Conservation (phyloP, 2,888 invertebrate genomes). For the Cancer borealis region DNA sequence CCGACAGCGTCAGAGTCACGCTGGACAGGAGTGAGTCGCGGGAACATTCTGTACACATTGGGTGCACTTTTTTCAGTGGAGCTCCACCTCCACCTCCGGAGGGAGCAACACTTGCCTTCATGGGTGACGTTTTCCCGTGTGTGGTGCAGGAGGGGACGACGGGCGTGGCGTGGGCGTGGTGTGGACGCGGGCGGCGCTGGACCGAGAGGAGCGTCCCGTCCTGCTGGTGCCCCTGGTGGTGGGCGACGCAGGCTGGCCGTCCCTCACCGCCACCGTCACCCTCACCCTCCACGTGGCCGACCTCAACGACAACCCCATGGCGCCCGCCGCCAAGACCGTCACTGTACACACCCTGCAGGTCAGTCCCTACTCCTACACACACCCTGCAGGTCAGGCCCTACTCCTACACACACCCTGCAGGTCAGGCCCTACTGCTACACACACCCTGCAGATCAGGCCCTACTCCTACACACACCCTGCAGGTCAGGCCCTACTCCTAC, state of each 20-base stretch:
- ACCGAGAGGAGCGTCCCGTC: constrained; percentile 63
- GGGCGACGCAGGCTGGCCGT: constrained; percentile 61
- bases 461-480: too few species aligned
- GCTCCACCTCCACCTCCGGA: neutral
- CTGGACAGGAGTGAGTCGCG: constrained; percentile 63
- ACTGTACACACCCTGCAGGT: constrained; percentile 52
- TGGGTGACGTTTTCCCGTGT: neutral
- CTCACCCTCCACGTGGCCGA: constrained; percentile 58
- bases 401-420: too few species aligned
- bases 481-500: too few species aligned
- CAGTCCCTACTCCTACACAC: neutral
- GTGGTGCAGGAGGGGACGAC: constrained; percentile 54
- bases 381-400: too few species aligned
- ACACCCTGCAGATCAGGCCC: too few species aligned
- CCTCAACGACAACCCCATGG: constrained; percentile 59
- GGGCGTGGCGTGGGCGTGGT: constrained; percentile 65
- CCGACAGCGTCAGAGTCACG: constrained; percentile 54
- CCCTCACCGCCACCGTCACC: constrained; percentile 51
- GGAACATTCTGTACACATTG: neutral
- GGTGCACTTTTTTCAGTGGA: neutral
- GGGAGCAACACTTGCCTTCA: neutral
- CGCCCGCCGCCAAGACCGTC: constrained; percentile 54
- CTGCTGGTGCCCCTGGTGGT: constrained; percentile 69
- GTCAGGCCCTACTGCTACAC: too few species aligned
- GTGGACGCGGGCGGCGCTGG: constrained; percentile 56